These are phyloP conservation scores for Physella acuta DNA, from an alignment of 1,140 invertebrate species.

Conservation along the genomic window DNA sequence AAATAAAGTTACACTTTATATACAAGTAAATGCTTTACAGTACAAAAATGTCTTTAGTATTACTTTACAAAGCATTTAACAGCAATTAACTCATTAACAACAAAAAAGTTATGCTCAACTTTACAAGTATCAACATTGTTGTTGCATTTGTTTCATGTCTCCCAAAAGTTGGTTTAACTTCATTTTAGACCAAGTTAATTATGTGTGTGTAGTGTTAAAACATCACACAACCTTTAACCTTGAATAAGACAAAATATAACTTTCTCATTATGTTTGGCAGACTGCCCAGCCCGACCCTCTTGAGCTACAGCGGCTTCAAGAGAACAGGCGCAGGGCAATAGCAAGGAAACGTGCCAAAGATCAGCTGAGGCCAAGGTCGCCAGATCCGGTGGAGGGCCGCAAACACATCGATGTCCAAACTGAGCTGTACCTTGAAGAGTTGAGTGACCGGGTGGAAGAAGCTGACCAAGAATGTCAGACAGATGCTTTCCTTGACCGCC, in stretches of 20 bases:
- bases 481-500: conserved; percentile 80
- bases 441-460: conserved; percentile 65
- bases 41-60: too few relatives aligned
- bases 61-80: too few relatives aligned
- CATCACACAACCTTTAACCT: too few relatives aligned
- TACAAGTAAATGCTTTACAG: too few relatives aligned
- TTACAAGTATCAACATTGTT: too few relatives aligned
- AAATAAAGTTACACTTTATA: too few relatives aligned
- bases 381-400: conserved; percentile 70
- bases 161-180: too few relatives aligned
- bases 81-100: too few relatives aligned
- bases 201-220: too few relatives aligned
- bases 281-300: conserved; percentile 59
- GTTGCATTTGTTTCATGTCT: too few relatives aligned
- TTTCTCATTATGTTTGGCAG: neutral
- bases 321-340: conserved; percentile 54
- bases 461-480: conserved; percentile 79
- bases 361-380: conserved; percentile 54
- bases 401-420: conserved; percentile 84
- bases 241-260: neutral
- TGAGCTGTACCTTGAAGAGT: conserved; percentile 82
- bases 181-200: too few relatives aligned
- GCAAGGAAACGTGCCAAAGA: conserved; percentile 59
- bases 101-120: too few relatives aligned
- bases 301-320: conserved; percentile 60